Percentiles rank a stretch among this genome's conserved stretches.
Evolutionary conservation across 2,797 vertebrate species (phyloP).

Genomic region (Crocodylus rhombifer): DNA sequence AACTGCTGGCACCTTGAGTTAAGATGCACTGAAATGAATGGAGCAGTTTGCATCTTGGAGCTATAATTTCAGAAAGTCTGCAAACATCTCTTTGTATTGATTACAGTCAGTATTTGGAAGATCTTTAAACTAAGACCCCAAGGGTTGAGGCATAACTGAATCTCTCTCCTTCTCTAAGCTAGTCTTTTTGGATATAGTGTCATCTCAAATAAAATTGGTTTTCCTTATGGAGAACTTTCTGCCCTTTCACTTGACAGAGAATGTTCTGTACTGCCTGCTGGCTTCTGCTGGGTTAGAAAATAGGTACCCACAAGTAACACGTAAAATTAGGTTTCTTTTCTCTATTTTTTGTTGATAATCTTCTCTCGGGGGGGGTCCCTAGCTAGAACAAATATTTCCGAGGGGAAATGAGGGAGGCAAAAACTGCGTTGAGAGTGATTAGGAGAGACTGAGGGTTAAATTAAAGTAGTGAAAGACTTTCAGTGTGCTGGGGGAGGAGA

Average conservation of each 20-base stretch:
- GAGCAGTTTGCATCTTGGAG: not conserved
- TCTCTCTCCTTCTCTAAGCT: fast-evolving
- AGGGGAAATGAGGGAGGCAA: too few relatives aligned
- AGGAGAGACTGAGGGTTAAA: not conserved
- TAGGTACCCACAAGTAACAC: not conserved
- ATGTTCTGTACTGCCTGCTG: not conserved
- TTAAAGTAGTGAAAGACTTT: not conserved
- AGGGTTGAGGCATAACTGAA: not conserved
- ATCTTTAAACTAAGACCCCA: not conserved
- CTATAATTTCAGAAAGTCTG: not conserved
- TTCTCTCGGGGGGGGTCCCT: too few relatives aligned
- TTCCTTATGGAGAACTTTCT: not conserved
- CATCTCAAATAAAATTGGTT: not conserved
- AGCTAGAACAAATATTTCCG: too few relatives aligned
- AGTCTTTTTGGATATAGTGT: not conserved
- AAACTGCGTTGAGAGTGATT: not conserved
- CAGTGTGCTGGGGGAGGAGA: not conserved
- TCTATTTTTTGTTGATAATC: not conserved
- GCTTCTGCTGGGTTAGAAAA: not conserved
- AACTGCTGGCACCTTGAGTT: not conserved
- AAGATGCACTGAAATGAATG: not conserved
- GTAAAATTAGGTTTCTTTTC: not conserved
- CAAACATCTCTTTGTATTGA: not conserved
- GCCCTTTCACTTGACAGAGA: not conserved
- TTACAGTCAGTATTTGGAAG: not conserved